phyloP scores from a whole-genome alignment of 2,113 vertebrate species.

The Rhinoptilus africanus region DNA sequence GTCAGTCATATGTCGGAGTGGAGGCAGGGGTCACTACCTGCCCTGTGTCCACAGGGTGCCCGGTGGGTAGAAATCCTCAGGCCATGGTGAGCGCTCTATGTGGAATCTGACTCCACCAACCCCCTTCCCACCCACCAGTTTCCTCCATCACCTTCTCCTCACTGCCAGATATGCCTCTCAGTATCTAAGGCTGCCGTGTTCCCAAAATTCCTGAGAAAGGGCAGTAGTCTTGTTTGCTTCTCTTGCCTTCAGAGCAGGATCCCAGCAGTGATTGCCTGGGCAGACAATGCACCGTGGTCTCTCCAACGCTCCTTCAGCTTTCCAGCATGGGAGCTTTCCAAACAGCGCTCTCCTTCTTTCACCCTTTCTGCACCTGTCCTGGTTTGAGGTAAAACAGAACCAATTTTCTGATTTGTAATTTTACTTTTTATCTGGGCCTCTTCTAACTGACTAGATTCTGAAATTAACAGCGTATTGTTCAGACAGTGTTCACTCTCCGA shows the following conservation, averaged over 20 bases:
- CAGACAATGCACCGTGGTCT: not conserved
- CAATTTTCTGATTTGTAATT: too few species aligned
- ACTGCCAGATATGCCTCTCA: not conserved
- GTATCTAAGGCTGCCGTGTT: not conserved
- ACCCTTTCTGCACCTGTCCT: not conserved
- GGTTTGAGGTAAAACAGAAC: too few species aligned
- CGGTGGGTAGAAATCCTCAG: not conserved
- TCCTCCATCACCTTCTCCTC: not conserved
- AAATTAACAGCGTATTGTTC: too few species aligned
- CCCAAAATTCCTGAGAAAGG: not conserved
- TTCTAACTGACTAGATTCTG: too few species aligned
- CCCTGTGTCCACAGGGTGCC: not conserved
- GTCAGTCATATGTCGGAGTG: not conserved
- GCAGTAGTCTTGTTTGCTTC: not conserved
- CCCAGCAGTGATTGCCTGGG: not conserved
- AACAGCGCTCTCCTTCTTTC: not conserved
- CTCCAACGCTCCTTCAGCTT: not conserved
- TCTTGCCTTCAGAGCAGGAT: not conserved
- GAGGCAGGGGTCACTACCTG: not conserved
- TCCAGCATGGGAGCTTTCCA: not conserved
- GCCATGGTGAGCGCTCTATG: accelerated
- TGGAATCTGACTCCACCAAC: not conserved
- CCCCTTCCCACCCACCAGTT: not conserved
- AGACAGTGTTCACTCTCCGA: too few species aligned
- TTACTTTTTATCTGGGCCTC: too few species aligned